A percentile compares a stretch with the other conserved stretches of the same genome.
Evolutionary conservation across 1,140 invertebrate species (phyloP).

Genomic region (Varroa destructor): DNA sequence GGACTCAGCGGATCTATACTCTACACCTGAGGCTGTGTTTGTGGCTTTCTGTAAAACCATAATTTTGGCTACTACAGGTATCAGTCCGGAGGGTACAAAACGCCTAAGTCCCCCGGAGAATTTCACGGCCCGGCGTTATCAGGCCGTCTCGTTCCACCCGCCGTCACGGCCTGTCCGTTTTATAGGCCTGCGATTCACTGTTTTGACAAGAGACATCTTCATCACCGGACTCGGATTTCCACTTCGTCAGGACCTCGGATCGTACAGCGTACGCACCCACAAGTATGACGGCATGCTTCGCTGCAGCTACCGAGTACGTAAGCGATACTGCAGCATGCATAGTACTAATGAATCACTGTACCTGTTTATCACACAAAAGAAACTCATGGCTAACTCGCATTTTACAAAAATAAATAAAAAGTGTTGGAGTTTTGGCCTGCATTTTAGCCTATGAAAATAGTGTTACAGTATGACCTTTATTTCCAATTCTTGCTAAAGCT

Average conservation of each 20-base stretch:
- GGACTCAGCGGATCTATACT: too few relatives aligned
- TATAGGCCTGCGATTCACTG: constrained; percentile 35
- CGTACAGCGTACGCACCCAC: constrained; percentile 23
- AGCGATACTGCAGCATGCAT: background rate
- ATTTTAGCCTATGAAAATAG: too few relatives aligned
- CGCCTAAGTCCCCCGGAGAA: constrained; percentile 36
- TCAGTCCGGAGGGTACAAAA: constrained; percentile 34
- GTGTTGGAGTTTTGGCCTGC: too few relatives aligned
- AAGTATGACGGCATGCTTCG: constrained; percentile 11
- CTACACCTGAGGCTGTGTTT: too few relatives aligned
- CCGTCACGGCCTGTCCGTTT: constrained; percentile 33
- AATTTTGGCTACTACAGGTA: constrained; percentile 27
- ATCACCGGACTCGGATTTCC: constrained; percentile 36
- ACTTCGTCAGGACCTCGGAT: constrained; percentile 35
- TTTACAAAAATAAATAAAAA: too few relatives aligned
- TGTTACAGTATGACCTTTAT: too few relatives aligned
- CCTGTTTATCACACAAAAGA: too few relatives aligned
- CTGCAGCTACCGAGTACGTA: constrained; percentile 15
- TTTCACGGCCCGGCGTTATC: constrained; percentile 35
- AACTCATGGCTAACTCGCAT: too few relatives aligned
- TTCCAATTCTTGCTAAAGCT: too few relatives aligned
- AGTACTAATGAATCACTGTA: too few relatives aligned
- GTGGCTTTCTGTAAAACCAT: background rate
- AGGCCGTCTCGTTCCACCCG: constrained; percentile 35
- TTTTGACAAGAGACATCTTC: constrained; percentile 36